Evolutionary conservation across 2,888 invertebrate species (phyloP), one percentile per base, ranked within the genome.

Genomic region (Eupithecia vulgata): DNA sequence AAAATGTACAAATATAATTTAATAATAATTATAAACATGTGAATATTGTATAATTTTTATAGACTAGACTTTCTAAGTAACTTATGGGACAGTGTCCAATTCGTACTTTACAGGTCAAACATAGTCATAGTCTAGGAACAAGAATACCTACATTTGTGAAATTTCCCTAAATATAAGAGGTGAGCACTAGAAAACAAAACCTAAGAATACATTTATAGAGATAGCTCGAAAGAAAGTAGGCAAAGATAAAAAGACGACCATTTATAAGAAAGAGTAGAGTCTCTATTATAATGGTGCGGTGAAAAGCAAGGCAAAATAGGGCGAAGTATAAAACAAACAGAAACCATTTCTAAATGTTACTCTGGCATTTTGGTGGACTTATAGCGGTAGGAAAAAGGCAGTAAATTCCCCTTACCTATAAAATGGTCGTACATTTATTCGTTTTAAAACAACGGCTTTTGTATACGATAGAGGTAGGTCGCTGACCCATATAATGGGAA

Each of bases 341-440:
- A 87, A 88, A 88, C 89, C 83, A 82, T 85, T 86, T 87, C 86
- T 87, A 91, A 92, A 92, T 91, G 91, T 90, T 91, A 92, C 82
- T 84, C 85, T 91, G 91, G 85, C 91, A 91, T 92, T 92, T 91
- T 83, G 84, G 85, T 81, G 79, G 80, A 81, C 79, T 81, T 71
- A 82, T 83, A 83, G 83, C 82, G 78, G 75, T 80, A 78, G 79
- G 77, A 79, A 78, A 75, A 59, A 65, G 21, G 21, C 25, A 40
- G 21, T 13, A 13, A 40, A 35, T 40, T 65, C 6, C 64, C 45
- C 57, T 68, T 69, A 72, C 68, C 61, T 66, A 66, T 68, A 74
- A 52, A 48, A 52, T 52, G 12, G 21, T 52, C 25, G 52, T 5
- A 3, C 21, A 52, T 52, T 52, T 52, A 52, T 12, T 52, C 21